These are phyloP conservation scores for Drosophila watanabei DNA, from an alignment of 1,140 invertebrate genomes.

Conservation along the genomic window DNA sequence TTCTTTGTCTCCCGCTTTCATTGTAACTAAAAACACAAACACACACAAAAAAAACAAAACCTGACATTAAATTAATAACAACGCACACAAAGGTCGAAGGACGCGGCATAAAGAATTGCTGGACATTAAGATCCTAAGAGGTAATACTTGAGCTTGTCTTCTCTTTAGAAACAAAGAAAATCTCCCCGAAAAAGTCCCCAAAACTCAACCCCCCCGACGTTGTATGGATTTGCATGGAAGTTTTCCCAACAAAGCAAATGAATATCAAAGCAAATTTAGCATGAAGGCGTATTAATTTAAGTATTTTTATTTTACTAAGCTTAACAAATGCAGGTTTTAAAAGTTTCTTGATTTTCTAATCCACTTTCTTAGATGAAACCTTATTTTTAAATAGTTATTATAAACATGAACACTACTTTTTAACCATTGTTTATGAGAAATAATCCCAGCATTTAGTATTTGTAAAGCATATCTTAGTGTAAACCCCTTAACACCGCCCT, in stretches of 20 bases:
- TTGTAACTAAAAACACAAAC: constrained; percentile 66
- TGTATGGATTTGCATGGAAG: constrained; percentile 42
- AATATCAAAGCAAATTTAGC: neutral
- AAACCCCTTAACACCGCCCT: neutral
- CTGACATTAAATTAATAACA: constrained; percentile 31
- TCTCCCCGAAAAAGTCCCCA: constrained; percentile 18
- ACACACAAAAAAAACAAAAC: constrained; percentile 19
- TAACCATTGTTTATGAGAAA: neutral
- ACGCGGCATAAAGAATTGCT: constrained; percentile 85
- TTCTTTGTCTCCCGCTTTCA: constrained; percentile 62
- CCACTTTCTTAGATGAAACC: neutral
- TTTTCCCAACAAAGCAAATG: neutral
- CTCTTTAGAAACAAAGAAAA: neutral
- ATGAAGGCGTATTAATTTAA: neutral
- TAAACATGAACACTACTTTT: neutral
- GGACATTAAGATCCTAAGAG: constrained; percentile 85
- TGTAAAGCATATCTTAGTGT: neutral
- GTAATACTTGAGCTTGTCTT: constrained; percentile 63
- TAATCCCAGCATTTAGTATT: neutral
- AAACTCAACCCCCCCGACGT: constrained; percentile 35
- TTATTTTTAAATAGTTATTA: neutral
- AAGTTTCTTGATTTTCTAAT: neutral
- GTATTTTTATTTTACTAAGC: neutral
- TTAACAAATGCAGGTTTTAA: neutral
- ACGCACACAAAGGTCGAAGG: constrained; percentile 77